Base-by-base conservation (phyloP, 2,797 vertebrate species). In the Tangara arthus region DNA sequence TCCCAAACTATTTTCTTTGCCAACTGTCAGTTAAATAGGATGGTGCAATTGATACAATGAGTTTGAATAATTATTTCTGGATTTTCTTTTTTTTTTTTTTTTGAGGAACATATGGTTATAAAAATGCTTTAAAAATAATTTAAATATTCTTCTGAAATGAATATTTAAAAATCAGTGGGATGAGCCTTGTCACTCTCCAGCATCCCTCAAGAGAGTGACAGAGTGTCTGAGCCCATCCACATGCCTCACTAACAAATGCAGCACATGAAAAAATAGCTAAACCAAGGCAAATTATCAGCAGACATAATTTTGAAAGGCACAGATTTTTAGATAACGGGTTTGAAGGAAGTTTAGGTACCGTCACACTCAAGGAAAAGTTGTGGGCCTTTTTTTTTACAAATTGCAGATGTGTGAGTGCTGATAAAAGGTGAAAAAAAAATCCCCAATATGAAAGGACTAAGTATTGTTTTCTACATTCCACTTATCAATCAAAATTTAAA, bases 401-500 rank as follows among this genome's bases (percentile, higher is more conserved):
- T 55, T 90, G 53, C 68, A 88, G 66, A 65, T 69, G 35, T 53
- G 35, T 3, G 32, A 72, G 44, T 23, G 44, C 47, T 84, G 83
- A 93, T 84, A 94, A 84, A 84, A 3, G 11, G 35, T n/a, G 20
- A 35, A 68, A 90, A 57, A 81, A 41, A 47, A 3, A 6, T 68
- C 89, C 79, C 15, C 83, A 41, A 28, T 63, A 76, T 63, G 57
- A 82, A 94, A 95, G 90, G 42, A 35, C 15, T 37, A 64, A 50
- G n/a, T 44, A 88, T 47, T 82, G 80, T 82, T 95, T 95, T 91
- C 63, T 52, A 86, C 79, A 90, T 70, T 53, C 63, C 37, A 60
- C 47, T 63, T 76, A 86, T 64, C 90, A 93, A 86, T 81, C 93
- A 95, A 89, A 82, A 94, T 63, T 88, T 66, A 88, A 83, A 70